A percentile compares a stretch with the other conserved stretches of the same genome.
phyloP scores from a whole-genome alignment of 2,113 vertebrate genomes.

The Scalopus aquaticus region DNA sequence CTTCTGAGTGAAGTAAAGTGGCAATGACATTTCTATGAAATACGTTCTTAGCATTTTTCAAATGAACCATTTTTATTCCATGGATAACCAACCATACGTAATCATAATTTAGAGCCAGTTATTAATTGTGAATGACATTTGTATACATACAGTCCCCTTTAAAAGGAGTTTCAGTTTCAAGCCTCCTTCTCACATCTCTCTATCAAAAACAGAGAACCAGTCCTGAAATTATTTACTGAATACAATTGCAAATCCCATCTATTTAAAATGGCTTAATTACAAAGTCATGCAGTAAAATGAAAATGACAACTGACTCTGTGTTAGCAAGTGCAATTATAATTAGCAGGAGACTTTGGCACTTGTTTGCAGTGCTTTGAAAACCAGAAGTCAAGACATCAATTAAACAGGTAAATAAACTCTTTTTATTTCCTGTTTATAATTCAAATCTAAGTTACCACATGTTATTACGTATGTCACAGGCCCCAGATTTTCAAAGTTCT shows the following conservation, averaged over 20 bases:
- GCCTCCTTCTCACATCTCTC: neutral
- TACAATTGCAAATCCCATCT: conserved; percentile 29
- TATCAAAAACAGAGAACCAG: conserved; percentile 51
- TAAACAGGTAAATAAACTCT: neutral
- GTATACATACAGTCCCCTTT: neutral
- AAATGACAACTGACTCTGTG: conserved; percentile 52
- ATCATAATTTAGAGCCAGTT: conserved; percentile 2
- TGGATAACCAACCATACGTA: neutral
- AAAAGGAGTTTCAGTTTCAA: conserved; percentile 34
- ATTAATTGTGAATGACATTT: conserved; percentile 34
- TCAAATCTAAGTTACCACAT: conserved; percentile 2
- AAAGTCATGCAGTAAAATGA: conserved; percentile 51
- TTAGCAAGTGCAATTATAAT: conserved; percentile 58
- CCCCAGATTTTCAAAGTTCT: neutral
- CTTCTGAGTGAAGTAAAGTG: neutral
- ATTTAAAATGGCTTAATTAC: conserved; percentile 61
- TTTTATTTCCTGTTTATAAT: conserved; percentile 44
- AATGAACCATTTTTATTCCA: neutral
- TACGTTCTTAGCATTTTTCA: conserved; percentile 17
- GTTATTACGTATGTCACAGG: conserved; percentile 15
- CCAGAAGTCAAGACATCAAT: conserved; percentile 32
- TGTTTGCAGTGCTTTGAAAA: conserved; percentile 21
- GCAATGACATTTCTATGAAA: conserved; percentile 44
- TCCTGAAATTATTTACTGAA: conserved; percentile 27
- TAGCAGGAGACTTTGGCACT: conserved; percentile 43